Evolutionary conservation across 2,113 vertebrate genomes (phyloP), one percentile per base, ranked within the genome.

Genomic region (Mobula hypostoma): DNA sequence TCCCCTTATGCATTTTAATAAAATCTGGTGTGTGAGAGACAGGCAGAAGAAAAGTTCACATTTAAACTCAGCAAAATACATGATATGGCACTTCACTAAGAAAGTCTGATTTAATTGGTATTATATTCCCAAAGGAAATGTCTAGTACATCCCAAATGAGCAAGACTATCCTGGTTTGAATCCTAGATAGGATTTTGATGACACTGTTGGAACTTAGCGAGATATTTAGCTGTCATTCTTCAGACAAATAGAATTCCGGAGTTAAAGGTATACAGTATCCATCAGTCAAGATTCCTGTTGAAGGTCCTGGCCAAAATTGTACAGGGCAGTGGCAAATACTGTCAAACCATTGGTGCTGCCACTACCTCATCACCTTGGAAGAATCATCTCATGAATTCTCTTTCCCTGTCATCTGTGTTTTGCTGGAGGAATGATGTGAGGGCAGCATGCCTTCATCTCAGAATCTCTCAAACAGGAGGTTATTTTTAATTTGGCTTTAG

Each of bases 121-220:
- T 63, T 21, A 90, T 68, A 66, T n/a, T 32, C 61, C 63, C 63
- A 91, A 68, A 32, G 63, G n/a, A 91, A 70, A 91, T 91, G n/a
- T 68, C 88, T 91, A 27, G 29, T 91, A 68, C 63, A 91, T 91
- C 32, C n/a, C 66, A 19, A 15, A n/a, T 91, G n/a, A 91, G n/a
- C 7, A 66, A 66, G 58, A 24, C 21, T 70, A 70, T 91, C 19
- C 66, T 70, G 63, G 70, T 1, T 63, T 68, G 63, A 91, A 70
- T 91, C 88, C 68, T 91, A 66, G 63, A 6, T 36, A 91, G 15
- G 88, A 91, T 91, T 63, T 91, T 91, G 88, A 70, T 91, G 63
- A 70, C n/a, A 70, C 58, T 85, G 56, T 85, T 70, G 70, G 66
- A 15, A 70, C n/a, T 36, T 91, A 91, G 66, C n/a, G 70, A 91